Evolutionary conservation across 2,888 invertebrate species (phyloP).

Genomic region (Leucozona laternaria): DNA sequence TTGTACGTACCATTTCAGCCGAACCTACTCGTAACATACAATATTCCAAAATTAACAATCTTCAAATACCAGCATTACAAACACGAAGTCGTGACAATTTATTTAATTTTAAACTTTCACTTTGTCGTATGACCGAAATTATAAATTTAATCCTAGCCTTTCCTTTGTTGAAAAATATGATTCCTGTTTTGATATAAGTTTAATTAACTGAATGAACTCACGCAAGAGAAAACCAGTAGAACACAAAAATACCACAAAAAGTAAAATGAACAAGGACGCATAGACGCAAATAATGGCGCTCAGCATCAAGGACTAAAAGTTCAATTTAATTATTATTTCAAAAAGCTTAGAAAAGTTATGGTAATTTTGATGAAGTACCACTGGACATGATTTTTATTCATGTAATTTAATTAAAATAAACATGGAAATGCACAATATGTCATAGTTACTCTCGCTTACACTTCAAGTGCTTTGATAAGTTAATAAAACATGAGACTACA

Average conservation of each 20-base stretch:
- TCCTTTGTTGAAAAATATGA: conserved; percentile 12
- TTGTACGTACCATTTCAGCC: no score
- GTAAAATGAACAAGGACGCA: not conserved
- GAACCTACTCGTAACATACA: no score
- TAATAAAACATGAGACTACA: no score
- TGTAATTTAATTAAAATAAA: not conserved
- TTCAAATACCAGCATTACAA: not conserved
- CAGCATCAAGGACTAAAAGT: not conserved
- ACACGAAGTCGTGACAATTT: not conserved
- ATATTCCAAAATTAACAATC: not conserved
- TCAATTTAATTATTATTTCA: not conserved
- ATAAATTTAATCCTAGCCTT: not conserved
- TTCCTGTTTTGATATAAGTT: not conserved
- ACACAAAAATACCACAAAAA: not conserved
- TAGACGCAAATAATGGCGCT: not conserved
- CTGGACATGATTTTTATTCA: not conserved
- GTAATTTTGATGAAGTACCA: not conserved
- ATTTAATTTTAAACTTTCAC: not conserved
- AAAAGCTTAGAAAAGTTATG: not conserved
- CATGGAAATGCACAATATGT: not conserved
- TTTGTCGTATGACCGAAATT: not conserved
- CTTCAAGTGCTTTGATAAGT: no score
- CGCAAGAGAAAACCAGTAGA: conserved; percentile 8
- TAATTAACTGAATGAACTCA: conserved; percentile 30
- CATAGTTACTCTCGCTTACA: not conserved